Evolutionary conservation across 2,113 vertebrate genomes (phyloP), one percentile per base, ranked within the genome.

Genomic region (Puffinus mauretanicus): DNA sequence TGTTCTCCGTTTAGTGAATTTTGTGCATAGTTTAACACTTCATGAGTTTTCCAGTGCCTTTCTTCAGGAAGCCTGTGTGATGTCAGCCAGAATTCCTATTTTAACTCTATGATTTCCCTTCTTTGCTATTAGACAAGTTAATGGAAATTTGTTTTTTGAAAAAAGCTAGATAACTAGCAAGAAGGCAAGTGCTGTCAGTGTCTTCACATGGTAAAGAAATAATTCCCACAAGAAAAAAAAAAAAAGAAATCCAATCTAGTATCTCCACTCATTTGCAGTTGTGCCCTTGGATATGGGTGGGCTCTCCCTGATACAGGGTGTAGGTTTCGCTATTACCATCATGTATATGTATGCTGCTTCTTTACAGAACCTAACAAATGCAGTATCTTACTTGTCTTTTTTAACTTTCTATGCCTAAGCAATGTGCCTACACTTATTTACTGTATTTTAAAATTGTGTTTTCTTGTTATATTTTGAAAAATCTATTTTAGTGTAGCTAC

Each of bases 271-370:
- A 34, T 47, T 49, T 32, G 13, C 22, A 81, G 10, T 1, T 44
- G 27, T 47, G 58, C 46, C 32, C 58, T 16, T 34, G 32, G 51
- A 7, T 6, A 15, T 0, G 7, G 18, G 73, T 36, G 27, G 34
- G 46, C 57, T 54, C 40, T 55, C n/a, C 64, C n/a, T 2, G 40
- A 34, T 0, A 11, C 44, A 4, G 26, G 60, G 29, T 10, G 38
- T 13, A 42, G 36, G 52, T 26, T 47, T 65, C 1, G 0, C 30
- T 9, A 0, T 13, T 16, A 10, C 40, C 20, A 12, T 21, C 15
- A 9, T 0, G 7, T 13, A 2, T 3, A 8, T 0, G 5, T 7
- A 6, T 7, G 15, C 40, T 57, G 22, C 51, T 61, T 2, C 47
- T 44, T 30, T 19, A 30, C 20, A n/a, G 70, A 51, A 14, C 34